Conservation (phyloP, 2,113 vertebrate genomes). For the Casuarius casuarius region DNA sequence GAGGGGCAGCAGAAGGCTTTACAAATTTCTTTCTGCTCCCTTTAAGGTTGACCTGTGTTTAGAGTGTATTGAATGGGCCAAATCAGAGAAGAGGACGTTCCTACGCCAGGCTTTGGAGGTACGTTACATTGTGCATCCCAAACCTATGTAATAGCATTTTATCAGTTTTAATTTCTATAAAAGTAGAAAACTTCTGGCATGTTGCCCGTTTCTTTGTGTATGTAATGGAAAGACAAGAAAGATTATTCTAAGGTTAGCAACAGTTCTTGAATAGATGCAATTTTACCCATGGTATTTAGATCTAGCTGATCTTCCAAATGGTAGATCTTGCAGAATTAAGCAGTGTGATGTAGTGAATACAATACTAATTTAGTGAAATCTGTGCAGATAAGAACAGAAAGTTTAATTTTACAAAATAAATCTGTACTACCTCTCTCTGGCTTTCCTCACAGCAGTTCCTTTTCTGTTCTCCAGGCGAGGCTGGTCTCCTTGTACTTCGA, state of each 20-base stretch:
- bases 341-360: accelerated
- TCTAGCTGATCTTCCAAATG: accelerated
- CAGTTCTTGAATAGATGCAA: neutral
- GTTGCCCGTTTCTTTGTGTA: accelerated
- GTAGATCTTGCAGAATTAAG: neutral
- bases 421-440: constrained; percentile 38
- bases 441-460: constrained; percentile 36
- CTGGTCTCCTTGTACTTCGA: constrained; percentile 98
- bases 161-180: neutral
- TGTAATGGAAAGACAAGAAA: accelerated
- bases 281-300: neutral
- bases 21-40: neutral
- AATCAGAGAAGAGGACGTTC: constrained; percentile 98
- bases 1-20: neutral
- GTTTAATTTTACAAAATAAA: neutral
- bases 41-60: constrained; percentile 91
- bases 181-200: neutral
- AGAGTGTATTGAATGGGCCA: constrained; percentile 99
- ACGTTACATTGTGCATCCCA: neutral
- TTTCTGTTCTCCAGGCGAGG: constrained; percentile 87
- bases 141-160: accelerated
- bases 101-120: constrained; percentile 98
- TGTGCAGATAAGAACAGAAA: neutral
- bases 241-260: neutral
- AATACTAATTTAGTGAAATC: neutral